phyloP scores from a whole-genome alignment of 2,888 invertebrate species.

The Uloborus plumipes region DNA sequence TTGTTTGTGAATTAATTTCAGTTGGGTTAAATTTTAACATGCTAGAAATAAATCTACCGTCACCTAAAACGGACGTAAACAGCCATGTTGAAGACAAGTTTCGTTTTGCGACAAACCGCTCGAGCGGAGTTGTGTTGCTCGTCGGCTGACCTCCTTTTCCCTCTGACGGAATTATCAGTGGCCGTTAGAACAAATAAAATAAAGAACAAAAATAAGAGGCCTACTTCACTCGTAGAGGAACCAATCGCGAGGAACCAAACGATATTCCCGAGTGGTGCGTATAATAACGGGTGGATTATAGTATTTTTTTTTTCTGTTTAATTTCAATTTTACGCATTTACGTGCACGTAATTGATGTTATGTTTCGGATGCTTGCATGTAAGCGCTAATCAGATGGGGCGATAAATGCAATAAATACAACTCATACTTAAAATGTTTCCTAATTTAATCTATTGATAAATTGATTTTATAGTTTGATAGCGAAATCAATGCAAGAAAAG shows the following conservation, averaged over 20 bases:
- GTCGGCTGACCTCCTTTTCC: constrained; percentile 56
- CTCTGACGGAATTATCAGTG: constrained; percentile 57
- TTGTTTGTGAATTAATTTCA: too few species aligned
- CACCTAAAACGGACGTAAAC: constrained; percentile 45
- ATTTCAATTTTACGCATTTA: too few species aligned
- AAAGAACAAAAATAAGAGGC: constrained; percentile 48
- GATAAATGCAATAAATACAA: too few species aligned
- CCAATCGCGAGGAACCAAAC: constrained; percentile 55
- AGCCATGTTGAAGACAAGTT: constrained; percentile 43
- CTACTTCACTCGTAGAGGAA: constrained; percentile 61
- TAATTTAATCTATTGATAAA: too few species aligned
- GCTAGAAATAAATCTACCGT: neutral
- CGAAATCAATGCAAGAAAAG: too few species aligned
- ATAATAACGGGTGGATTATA: constrained; percentile 28
- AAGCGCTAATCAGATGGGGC: too few species aligned
- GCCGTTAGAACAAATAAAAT: constrained; percentile 59
- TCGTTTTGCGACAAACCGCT: constrained; percentile 57
- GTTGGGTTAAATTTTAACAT: neutral
- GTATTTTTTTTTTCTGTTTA: neutral
- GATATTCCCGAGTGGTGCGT: constrained; percentile 53
- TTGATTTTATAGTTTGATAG: too few species aligned
- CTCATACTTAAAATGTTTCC: too few species aligned
- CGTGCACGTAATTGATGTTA: too few species aligned
- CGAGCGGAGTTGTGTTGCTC: constrained; percentile 58
- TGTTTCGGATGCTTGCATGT: too few species aligned